Conservation (phyloP, 2,113 vertebrate genomes). For the Apodemus sylvaticus region DNA sequence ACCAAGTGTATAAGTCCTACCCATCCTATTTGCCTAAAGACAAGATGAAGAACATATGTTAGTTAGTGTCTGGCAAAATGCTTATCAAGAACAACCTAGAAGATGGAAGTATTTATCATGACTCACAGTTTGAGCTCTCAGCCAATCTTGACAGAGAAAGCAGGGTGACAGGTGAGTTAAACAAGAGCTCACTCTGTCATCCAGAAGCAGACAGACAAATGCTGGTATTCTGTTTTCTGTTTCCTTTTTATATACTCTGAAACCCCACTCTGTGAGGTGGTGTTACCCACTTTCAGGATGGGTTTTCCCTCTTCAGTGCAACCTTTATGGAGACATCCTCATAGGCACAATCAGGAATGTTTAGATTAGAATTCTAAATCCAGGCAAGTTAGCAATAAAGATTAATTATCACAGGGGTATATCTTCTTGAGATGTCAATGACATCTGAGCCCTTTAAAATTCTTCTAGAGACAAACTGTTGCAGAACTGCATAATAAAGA, state of each 20-base stretch:
- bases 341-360: neutral
- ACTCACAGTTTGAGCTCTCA: neutral
- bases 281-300: neutral
- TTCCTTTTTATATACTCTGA: neutral
- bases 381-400: neutral
- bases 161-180: neutral
- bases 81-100: neutral
- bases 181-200: neutral
- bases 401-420: neutral
- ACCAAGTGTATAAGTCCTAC: too few relatives aligned
- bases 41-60: neutral
- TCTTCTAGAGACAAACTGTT: neutral
- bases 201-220: neutral
- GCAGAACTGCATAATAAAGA: too few relatives aligned
- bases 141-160: too few relatives aligned
- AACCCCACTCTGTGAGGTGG: neutral
- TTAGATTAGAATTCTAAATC: neutral
- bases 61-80: neutral
- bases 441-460: neutral
- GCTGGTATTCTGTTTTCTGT: too few relatives aligned
- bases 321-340: neutral
- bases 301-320: neutral
- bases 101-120: neutral
- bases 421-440: neutral
- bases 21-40: too few relatives aligned